These are phyloP conservation scores for Marcusenius ussheri DNA, from an alignment of 2,113 vertebrate genomes.

Conservation along the genomic window DNA sequence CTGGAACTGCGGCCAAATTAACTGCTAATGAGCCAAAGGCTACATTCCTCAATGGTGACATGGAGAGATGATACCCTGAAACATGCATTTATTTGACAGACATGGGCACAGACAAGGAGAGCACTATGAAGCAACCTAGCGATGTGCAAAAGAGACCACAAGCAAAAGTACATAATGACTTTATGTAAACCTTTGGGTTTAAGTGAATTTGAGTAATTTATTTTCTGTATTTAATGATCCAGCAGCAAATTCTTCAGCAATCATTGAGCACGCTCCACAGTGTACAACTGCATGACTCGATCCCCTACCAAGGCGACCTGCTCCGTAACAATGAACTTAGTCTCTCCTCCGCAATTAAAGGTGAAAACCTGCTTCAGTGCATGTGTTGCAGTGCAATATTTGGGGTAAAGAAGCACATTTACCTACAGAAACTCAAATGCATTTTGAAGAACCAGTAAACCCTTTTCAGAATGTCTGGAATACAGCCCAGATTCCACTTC, in stretches of 20 bases:
- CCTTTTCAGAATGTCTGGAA: not conserved
- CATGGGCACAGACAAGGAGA: not conserved
- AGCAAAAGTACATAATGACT: not conserved
- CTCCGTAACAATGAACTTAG: not conserved
- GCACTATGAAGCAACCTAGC: not conserved
- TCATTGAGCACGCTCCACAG: not conserved
- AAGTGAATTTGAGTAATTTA: not conserved
- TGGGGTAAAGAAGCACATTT: not conserved
- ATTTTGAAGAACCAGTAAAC: not conserved
- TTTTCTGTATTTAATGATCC: not conserved
- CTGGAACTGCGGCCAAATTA: not conserved
- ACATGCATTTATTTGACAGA: conserved; percentile 1
- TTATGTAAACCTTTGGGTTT: not conserved
- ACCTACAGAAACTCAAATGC: not conserved
- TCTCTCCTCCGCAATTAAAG: not conserved
- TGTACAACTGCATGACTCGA: not conserved
- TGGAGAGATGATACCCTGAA: not conserved
- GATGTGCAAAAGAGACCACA: not conserved
- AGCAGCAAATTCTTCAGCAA: not conserved
- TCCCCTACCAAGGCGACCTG: not conserved
- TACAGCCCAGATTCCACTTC: not conserved
- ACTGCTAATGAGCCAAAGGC: not conserved
- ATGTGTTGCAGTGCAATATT: not conserved
- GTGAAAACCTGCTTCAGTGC: not conserved
- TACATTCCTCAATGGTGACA: not conserved